Evolutionary conservation across 2,113 vertebrate species (phyloP), one percentile per base, ranked within the genome.

Genomic region (Hippolais icterina): DNA sequence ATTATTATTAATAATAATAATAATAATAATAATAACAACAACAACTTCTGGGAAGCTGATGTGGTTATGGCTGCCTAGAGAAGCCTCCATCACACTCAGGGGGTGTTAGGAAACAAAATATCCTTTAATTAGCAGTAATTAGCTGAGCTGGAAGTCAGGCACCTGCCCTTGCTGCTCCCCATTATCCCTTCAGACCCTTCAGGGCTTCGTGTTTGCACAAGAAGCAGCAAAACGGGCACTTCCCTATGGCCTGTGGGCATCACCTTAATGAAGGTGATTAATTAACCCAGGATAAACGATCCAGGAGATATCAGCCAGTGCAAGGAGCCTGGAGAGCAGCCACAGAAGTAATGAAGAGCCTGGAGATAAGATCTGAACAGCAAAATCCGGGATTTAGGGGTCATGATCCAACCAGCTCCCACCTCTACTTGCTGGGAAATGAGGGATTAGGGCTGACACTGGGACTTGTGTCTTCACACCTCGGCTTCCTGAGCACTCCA

Each of bases 181-280:
- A 64, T 42, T 27, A 23, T 19, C 87, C 84, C 35, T 4, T 59
- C 54, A 89, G 90, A 44, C 47, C 63, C n/a, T 31, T 21, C 50
- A 56, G 52, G 69, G 71, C 90, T 66, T 94, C 64, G 0, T 89
- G 96, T 82, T 74, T 49, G 76, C 90, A 91, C 95, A 96, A 66
- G 87, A 90, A 52, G 19, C 72, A 49, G 60, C 47, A 87, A 19
- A 81, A 93, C 0, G 72, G 79, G 93, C 76, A 47, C 71, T 53
- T 83, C 12, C 5, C 28, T 47, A 18, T 75, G 86, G 85, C 94
- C 86, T 8, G 41, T 35, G 61, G 96, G 95, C 76, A 59, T 25
- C 56, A 4, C 37, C 20, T 2, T 78, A 87, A 94, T 56, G 70
- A 89, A 68, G 23, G 3, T 11, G 64, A 93, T 95, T 90, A 97